Base-by-base conservation (phyloP, 2,797 vertebrate species). In the Phoeniculus purpureus region DNA sequence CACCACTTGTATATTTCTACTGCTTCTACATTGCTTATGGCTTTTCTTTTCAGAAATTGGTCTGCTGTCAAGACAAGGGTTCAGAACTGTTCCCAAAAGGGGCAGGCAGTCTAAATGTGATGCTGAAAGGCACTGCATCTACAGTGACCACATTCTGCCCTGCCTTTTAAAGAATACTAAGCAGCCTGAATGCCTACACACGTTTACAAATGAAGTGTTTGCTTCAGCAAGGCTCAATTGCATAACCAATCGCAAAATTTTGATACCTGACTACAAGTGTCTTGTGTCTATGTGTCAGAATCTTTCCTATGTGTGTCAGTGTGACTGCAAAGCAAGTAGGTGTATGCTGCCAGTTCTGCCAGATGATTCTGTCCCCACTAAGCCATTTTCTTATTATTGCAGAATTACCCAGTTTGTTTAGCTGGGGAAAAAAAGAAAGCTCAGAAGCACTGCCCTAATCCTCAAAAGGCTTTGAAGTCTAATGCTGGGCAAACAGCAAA, bases 101-200 rank as follows among this genome's bases (percentile, higher is more conserved):
- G 70, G 85, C 59, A 47, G 14, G 59, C 61, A 90, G 72, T 37
- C 81, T 88, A 74, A 94, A 81, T 73, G 79, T 20, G 68, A 87
- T 59, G 58, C 81, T 89, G 81, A 74, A 83, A 62, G 48, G 54
- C 0, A 0, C 47, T 64, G 50, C 26, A 11, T 8, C 8, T 19
- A 62, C 19, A 67, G 40, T 16, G 54, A 54, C 16, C 32, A 54
- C 8, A 12, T 32, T 54, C 58, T 80, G 23, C 61, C 37, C 19
- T 67, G 71, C 75, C 75, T 65, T 85, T 80, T 43, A 94, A 56
- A 59, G 66, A 83, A 48, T 25, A 68, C 16, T 8, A 61, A 68
- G 32, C 5, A 13, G 50, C 27, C 27, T 37, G 23, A 56, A 64
- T 1, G 5, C 32, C 71, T 54, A 23, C 6, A 58, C n/a, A 3